Conservation (phyloP, 2,113 vertebrate species). For the Mellivora capensis region DNA sequence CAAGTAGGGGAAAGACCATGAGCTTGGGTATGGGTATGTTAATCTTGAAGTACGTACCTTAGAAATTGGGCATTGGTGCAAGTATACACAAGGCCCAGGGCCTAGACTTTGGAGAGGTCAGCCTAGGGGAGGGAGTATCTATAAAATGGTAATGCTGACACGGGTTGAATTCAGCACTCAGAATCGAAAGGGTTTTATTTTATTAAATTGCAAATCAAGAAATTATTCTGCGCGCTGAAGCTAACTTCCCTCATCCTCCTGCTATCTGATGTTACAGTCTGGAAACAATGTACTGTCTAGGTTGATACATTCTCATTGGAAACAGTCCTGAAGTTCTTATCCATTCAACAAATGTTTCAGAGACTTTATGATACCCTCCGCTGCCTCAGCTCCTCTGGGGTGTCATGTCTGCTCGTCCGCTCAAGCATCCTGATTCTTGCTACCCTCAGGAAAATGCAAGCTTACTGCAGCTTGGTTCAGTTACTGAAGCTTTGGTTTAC, state of each 20-base stretch:
- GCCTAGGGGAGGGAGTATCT: background rate
- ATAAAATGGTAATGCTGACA: background rate
- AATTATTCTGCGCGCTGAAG: background rate
- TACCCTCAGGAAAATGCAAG: background rate
- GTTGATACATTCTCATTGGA: background rate
- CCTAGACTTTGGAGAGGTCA: background rate
- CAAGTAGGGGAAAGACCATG: background rate
- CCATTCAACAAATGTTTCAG: background rate
- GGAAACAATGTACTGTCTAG: background rate
- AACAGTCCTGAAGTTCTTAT: background rate
- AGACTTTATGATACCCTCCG: background rate
- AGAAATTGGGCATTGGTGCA: background rate
- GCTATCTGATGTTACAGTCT: too few relatives aligned
- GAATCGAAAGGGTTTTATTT: background rate
- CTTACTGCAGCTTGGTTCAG: too few relatives aligned
- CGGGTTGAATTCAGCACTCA: background rate
- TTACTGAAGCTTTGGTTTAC: too few relatives aligned
- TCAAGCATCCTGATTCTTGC: background rate
- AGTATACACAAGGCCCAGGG: background rate
- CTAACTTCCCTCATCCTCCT: background rate
- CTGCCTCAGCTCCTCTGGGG: background rate
- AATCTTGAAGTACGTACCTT: background rate
- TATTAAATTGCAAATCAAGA: background rate
- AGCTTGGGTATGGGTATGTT: accelerated
- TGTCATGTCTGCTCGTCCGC: accelerated